phyloP scores from a whole-genome alignment of 2,797 vertebrate species.

The Pangasius krempfi region DNA sequence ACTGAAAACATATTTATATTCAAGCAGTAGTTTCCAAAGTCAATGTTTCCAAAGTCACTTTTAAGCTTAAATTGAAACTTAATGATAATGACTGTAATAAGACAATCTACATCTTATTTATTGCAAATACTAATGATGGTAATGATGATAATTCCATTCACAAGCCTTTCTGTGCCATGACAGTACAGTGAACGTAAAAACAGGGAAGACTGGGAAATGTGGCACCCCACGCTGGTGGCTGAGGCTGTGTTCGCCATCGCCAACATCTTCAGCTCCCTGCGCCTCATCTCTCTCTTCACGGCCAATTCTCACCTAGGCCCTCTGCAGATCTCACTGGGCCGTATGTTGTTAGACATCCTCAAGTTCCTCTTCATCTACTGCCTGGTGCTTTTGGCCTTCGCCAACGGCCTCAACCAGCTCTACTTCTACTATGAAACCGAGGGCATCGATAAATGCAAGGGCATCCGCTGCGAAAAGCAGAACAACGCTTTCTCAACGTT shows the following conservation, averaged over 20 bases:
- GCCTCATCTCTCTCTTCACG: conserved; percentile 95
- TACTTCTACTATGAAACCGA: conserved; percentile 90
- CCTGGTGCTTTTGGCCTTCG: conserved; percentile 92
- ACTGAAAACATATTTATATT: not conserved
- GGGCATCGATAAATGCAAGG: conserved; percentile 76
- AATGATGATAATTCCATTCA: not conserved
- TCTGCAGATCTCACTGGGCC: conserved; percentile 94
- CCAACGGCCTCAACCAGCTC: conserved; percentile 96
- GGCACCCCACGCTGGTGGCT: conserved; percentile 94
- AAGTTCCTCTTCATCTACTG: conserved; percentile 99
- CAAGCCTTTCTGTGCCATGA: conserved; percentile 49
- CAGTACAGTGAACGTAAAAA: conserved; percentile 81
- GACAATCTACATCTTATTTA: not conserved
- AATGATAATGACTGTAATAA: not conserved
- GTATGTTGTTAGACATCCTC: conserved; percentile 97
- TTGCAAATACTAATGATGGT: not conserved
- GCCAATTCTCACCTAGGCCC: conserved; percentile 98
- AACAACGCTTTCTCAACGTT: conserved; percentile 98
- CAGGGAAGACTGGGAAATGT: conserved; percentile 88
- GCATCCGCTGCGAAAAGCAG: conserved; percentile 88
- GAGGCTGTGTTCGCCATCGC: conserved; percentile 95
- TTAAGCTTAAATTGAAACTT: not conserved
- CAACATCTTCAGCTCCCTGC: conserved; percentile 97
- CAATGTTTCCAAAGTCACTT: not conserved
- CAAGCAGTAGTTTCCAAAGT: not conserved